phyloP scores from a whole-genome alignment of 1,140 invertebrate genomes.

The Drosophila kepulauana region DNA sequence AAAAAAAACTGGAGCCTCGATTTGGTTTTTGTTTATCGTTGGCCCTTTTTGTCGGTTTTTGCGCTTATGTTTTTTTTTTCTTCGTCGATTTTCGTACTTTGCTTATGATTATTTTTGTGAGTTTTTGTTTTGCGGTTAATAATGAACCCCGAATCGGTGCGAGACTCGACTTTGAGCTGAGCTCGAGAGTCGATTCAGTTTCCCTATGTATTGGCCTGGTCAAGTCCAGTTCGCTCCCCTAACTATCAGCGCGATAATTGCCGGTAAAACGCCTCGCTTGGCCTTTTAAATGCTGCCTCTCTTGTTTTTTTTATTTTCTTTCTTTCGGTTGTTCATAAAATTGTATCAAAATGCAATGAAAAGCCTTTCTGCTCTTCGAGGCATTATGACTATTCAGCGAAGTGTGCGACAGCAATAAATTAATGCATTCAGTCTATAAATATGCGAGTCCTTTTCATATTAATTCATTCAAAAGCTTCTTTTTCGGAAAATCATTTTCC shows the following conservation, averaged over 20 bases:
- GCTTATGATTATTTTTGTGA: conserved; percentile 27
- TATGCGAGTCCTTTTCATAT: background rate
- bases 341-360: conserved; percentile 28
- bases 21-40: conserved; percentile 34
- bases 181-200: background rate
- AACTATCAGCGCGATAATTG: conserved; percentile 73
- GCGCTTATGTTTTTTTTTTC: conserved; percentile 56
- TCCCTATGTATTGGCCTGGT: background rate
- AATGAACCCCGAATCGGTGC: conserved; percentile 65
- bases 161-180: conserved; percentile 34
- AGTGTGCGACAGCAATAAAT: conserved; percentile 9
- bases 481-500: too few relatives aligned
- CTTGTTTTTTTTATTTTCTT: conserved; percentile 35
- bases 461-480: too few relatives aligned
- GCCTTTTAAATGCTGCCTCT: conserved; percentile 79
- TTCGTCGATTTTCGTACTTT: conserved; percentile 34
- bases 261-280: conserved; percentile 83
- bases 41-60: conserved; percentile 58
- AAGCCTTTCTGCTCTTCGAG: background rate
- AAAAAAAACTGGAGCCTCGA: conserved; percentile 33
- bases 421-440: background rate
- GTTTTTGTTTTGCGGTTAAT: conserved; percentile 62
- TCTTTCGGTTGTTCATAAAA: background rate
- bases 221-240: background rate
- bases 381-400: background rate